Evolutionary conservation across 2,888 invertebrate genomes (phyloP), one percentile per base, ranked within the genome.

Genomic region (Calliscelio sp.): DNA sequence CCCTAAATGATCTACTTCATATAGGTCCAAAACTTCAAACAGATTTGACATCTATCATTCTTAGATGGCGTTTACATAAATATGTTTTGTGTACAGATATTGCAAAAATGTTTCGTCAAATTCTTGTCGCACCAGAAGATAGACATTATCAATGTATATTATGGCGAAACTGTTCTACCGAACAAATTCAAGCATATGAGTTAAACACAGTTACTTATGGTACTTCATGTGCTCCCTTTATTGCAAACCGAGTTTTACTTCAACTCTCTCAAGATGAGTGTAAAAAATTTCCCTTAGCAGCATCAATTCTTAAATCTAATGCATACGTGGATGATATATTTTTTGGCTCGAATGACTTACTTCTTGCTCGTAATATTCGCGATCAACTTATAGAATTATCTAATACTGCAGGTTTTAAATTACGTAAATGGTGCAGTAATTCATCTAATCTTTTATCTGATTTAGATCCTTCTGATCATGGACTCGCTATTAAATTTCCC

Each of bases 91-190:
- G 85, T 8, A 89, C 88, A 1, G 90, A 91, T 57, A 86, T 91
- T 18, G 83, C 61, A 1, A 89, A 90, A 73, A 91, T 90, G 89
- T 91, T 88, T 44, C 83, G 89, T 0, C 85, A 86, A 68, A 51
- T 87, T 0, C 5, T 6, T 8, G 41, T 85, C 0, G 18, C 38
- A 14, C 41, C 61, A 0, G 74, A 84, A 1, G 85, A 90, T 71
- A 41, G 81, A 14, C 49, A 84, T 20, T 79, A 82, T 8, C 89
- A 90, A 20, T 44, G 88, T n/a, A 90, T 91, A 24, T 18, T 91
- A 0, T 91, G 90, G 90, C 57, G 89, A 28, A 6, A 28, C 5
- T 11, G 1, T 11, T 20, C 53, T 22, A 2, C 20, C n/a, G 53
- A 25, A 53, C 11, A 11, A n/a, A 22, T 53, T 0, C 25, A 53